Evolutionary conservation across 2,888 invertebrate species (phyloP).

Genomic region (Leucophenga montana): DNA sequence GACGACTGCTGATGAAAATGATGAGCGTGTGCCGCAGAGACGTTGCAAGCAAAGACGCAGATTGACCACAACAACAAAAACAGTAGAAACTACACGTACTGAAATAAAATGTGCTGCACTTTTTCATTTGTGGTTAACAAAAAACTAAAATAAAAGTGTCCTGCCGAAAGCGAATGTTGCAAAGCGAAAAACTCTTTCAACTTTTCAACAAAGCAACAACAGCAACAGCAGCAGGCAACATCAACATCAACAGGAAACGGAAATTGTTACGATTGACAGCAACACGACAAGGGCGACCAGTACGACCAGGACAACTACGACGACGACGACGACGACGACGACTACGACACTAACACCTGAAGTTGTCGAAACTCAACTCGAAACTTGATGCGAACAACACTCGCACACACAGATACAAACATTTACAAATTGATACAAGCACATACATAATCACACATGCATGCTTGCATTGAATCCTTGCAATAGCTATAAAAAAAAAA

Average conservation of each 20-base stretch:
- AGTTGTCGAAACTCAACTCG: conserved; percentile 18
- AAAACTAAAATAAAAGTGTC: not conserved
- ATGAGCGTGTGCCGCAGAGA: too few relatives aligned
- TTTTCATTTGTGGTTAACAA: conserved; percentile 1
- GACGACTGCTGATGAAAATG: too few relatives aligned
- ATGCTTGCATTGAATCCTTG: not conserved
- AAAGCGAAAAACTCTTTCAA: conserved; percentile 34
- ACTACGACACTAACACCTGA: conserved; percentile 17
- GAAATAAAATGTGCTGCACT: not conserved
- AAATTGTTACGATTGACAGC: conserved; percentile 65
- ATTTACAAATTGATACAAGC: not conserved
- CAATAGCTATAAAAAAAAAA: not conserved
- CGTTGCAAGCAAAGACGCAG: too few relatives aligned
- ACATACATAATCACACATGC: not conserved
- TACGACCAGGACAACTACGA: conserved; percentile 32
- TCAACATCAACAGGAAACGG: conserved; percentile 59
- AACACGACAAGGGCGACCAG: conserved; percentile 52
- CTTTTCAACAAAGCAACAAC: conserved; percentile 34
- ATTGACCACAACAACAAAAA: not conserved
- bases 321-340: conserved; percentile 54
- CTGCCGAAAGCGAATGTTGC: not conserved
- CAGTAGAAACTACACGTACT: not conserved
- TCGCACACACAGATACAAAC: not conserved
- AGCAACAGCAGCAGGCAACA: conserved; percentile 40
- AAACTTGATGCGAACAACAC: conserved; percentile 10